Evolutionary conservation across 2,113 vertebrate genomes (phyloP), one percentile per base, ranked within the genome.

Genomic region (Chaetorhynchus papuensis): DNA sequence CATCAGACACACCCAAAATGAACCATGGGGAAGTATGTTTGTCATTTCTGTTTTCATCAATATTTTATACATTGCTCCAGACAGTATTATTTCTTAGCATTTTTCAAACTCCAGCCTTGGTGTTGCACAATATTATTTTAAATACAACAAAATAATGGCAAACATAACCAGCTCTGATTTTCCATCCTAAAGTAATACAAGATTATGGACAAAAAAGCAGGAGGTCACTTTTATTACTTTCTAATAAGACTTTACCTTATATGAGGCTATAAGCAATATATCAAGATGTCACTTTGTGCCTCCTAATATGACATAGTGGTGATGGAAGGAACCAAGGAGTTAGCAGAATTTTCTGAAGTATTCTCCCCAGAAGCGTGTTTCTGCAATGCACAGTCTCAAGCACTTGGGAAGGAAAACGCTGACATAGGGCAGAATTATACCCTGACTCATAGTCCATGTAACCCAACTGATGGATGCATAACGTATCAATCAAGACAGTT

Each of bases 271-370:
- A 97, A 96, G 95, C 95, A 95, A 95, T 97, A 97, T 97, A 97
- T 97, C 97, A 97, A 96, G 95, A 96, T 96, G 97, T 96, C 97
- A 97, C 93, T 97, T 97, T 97, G 87, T 84, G 87, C 96, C 97
- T 97, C 95, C 90, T 96, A 97, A 97, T 97, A 96, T 97, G 97
- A 97, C 97, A 97, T 93, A 97, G 96, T 87, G 94, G 94, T 96
- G 96, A 97, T 96, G 95, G 96, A 97, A 93, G 95, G 90, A 96
- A 96, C 90, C 90, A 95, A 95, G 85, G 94, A 97, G 92, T 97
- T 97, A 97, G 93, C 90, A 95, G 82, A 97, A 93, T 96, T 97
- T 97, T 96, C 90, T 97, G 94, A 96, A 97, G 93, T 92, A 85
- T 96, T 96, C 83, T 96, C 93, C 94, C 95, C 93, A 96, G 95